phyloP scores from a whole-genome alignment of 53 echinoderm and acorn worm species.

The Arbacia lixula region DNA sequence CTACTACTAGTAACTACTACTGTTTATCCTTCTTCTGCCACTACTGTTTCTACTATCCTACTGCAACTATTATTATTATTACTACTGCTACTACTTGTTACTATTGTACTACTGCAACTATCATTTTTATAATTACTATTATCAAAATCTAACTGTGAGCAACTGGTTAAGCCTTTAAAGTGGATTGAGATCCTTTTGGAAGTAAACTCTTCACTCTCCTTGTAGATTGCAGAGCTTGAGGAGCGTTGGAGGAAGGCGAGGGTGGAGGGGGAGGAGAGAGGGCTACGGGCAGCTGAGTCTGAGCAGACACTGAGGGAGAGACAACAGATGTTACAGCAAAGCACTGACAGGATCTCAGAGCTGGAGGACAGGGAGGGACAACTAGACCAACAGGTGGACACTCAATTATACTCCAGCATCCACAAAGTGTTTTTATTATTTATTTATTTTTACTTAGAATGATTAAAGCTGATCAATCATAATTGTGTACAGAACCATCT shows the following conservation, averaged over 20 bases:
- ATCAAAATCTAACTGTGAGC: not conserved
- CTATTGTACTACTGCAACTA: too few species aligned
- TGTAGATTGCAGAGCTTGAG: conserved; percentile 42
- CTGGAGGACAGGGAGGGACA: conserved; percentile 93
- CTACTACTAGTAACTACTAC: too few species aligned
- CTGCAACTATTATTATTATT: too few species aligned
- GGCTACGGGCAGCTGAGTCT: conserved; percentile 56
- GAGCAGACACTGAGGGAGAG: conserved; percentile 79
- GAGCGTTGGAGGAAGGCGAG: conserved; percentile 44
- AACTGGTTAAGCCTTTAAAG: not conserved
- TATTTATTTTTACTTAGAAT: too few species aligned
- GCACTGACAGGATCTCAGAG: conserved; percentile 79
- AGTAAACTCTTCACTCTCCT: conserved; percentile 1
- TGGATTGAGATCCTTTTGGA: not conserved
- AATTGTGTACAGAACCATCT: too few species aligned
- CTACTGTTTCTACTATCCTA: too few species aligned
- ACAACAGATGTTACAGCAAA: conserved; percentile 92
- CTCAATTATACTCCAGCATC: too few species aligned
- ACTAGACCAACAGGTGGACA: conserved; percentile 91
- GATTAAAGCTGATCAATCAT: too few species aligned
- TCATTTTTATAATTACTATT: too few species aligned
- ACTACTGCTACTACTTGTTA: too few species aligned
- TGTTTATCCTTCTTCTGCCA: too few species aligned
- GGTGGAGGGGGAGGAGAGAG: conserved; percentile 64
- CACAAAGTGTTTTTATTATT: too few species aligned